A percentile compares a stretch with the other conserved stretches of the same genome.
phyloP scores from a whole-genome alignment of 1,140 invertebrate genomes.

The Scaptomyza hsui region DNA sequence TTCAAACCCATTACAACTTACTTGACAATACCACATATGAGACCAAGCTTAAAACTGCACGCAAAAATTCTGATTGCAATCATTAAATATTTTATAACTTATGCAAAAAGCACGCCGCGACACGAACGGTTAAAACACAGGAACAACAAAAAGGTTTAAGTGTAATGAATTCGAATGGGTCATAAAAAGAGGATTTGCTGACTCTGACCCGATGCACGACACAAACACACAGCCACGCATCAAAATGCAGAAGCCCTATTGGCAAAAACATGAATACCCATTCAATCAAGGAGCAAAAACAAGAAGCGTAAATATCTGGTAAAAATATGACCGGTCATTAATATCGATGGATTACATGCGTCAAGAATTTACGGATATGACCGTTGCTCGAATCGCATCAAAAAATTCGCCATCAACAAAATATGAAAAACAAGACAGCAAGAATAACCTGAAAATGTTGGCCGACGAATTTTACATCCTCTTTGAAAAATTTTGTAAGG shows the following conservation, averaged over 20 bases:
- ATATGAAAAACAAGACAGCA: constrained; percentile 19
- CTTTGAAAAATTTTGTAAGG: no score
- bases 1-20: no score
- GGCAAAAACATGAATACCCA: constrained; percentile 74
- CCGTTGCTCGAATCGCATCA: no score
- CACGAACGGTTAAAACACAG: constrained; percentile 5
- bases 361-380: constrained; percentile 69
- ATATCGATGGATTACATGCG: constrained; percentile 80
- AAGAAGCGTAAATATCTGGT: constrained; percentile 31
- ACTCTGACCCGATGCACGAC: background rate
- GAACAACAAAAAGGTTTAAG: constrained; percentile 15
- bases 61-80: constrained; percentile 57
- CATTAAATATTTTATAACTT: constrained; percentile 64
- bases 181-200: constrained; percentile 39
- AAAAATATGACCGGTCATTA: constrained; percentile 74
- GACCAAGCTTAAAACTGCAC: constrained; percentile 25
- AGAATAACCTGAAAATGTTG: background rate
- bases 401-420: constrained; percentile 1
- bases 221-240: no score
- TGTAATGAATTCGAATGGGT: constrained; percentile 37
- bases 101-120: constrained; percentile 37
- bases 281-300: constrained; percentile 65
- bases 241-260: constrained; percentile 45
- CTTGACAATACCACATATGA: background rate
- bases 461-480: background rate